These are phyloP conservation scores for Drosophila biarmipes DNA, from an alignment of 1,140 invertebrate genomes.

Conservation along the genomic window DNA sequence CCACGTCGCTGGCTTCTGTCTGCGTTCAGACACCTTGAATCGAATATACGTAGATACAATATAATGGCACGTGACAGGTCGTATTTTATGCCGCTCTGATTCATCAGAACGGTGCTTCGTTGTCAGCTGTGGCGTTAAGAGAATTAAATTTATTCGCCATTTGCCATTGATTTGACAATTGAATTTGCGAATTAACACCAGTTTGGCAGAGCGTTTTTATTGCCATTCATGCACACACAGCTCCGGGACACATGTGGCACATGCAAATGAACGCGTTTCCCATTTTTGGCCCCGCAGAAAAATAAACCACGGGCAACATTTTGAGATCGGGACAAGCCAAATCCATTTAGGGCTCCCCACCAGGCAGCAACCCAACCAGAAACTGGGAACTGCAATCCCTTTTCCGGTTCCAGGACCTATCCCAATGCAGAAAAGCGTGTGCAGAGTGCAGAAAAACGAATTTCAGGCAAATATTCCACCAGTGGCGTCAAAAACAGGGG, in stretches of 20 bases:
- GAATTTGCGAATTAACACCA: conserved; percentile 69
- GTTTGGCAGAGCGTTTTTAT: conserved; percentile 23
- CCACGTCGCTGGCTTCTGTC: conserved; percentile 3
- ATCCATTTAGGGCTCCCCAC: conserved; percentile 57
- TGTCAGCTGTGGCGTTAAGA: conserved; percentile 28
- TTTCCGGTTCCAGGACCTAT: conserved; percentile 28
- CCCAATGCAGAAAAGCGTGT: conserved; percentile 52
- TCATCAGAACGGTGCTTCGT: conserved; percentile 30
- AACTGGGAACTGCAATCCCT: conserved; percentile 10
- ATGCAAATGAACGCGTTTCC: conserved; percentile 53
- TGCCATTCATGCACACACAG: conserved; percentile 25
- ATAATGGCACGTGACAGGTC: conserved; percentile 46
- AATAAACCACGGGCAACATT: conserved; percentile 23
- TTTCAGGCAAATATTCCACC: conserved; percentile 54
- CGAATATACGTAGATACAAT: conserved; percentile 47
- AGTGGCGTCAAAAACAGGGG: conserved; percentile 4
- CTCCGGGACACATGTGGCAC: conserved; percentile 23
- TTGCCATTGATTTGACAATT: conserved; percentile 72
- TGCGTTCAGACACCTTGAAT: conserved; percentile 14
- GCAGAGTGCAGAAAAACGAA: conserved; percentile 71
- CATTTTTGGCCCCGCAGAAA: conserved; percentile 30
- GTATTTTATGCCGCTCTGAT: conserved; percentile 28
- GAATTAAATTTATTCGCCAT: conserved; percentile 53
- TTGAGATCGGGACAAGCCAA: conserved; percentile 25
- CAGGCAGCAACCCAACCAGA: conserved; percentile 27